These are phyloP conservation scores for Tineola bisselliella DNA, from an alignment of 2,888 invertebrate genomes.

Conservation along the genomic window DNA sequence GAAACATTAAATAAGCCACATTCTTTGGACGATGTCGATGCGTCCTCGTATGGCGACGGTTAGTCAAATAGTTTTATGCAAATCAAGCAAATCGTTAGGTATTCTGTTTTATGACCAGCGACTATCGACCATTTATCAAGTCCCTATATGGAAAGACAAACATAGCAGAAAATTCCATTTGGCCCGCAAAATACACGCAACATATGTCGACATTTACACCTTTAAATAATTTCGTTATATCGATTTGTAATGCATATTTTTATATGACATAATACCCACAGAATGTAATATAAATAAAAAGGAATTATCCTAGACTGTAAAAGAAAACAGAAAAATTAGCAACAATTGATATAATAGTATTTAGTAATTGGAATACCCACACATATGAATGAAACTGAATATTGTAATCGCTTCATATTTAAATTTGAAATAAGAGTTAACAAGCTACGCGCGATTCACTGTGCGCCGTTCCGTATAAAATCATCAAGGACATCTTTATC, in stretches of 20 bases:
- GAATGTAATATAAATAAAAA: no score
- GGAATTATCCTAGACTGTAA: no score
- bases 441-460: conserved; percentile 8
- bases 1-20: conserved; percentile 43
- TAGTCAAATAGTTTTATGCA: conserved; percentile 52
- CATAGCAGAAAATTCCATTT: conserved; percentile 35
- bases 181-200: conserved; percentile 25
- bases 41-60: conserved; percentile 20
- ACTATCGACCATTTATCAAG: conserved; percentile 42
- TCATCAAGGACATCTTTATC: conserved; percentile 64
- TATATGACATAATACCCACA: no score
- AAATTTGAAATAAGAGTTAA: conserved; percentile 7
- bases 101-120: conserved; percentile 44
- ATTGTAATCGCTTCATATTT: background rate
- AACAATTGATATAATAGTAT: no score
- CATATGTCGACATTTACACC: conserved; percentile 29
- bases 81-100: conserved; percentile 41
- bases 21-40: conserved; percentile 12
- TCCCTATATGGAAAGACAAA: conserved; percentile 33
- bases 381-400: no score
- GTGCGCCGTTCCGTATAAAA: conserved; percentile 32
- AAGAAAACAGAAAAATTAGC: background rate
- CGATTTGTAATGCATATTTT: background rate
- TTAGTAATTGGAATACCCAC: conserved; percentile 22
- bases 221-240: conserved; percentile 7